A percentile compares a stretch with the other conserved stretches of the same genome.
phyloP scores from a whole-genome alignment of 2,888 invertebrate species.

The Diarsia dahlii region DNA sequence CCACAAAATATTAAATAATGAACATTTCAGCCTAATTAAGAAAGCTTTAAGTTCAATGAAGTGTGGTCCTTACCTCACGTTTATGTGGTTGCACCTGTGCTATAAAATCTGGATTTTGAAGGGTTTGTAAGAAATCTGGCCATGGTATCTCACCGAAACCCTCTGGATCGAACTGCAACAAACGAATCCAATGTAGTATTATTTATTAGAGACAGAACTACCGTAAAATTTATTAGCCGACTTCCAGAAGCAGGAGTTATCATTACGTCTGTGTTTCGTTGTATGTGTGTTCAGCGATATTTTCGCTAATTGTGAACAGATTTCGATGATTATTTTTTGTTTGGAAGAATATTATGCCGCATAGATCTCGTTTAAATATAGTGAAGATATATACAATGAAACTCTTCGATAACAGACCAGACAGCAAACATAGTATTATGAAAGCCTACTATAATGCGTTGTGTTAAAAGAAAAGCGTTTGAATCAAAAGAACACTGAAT shows the following conservation, averaged over 20 bases:
- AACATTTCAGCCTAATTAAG: too few relatives aligned
- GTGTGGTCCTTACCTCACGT: slow-evolving; percentile 90
- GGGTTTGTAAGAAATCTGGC: slow-evolving; percentile 94
- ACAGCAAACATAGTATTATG: too few relatives aligned
- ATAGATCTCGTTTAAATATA: background rate
- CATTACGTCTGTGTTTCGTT: too few relatives aligned
- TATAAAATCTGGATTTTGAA: slow-evolving; percentile 94
- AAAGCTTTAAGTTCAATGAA: background rate
- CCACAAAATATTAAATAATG: background rate
- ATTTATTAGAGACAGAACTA: too few relatives aligned
- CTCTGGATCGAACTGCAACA: slow-evolving; percentile 96
- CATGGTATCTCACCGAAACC: slow-evolving; percentile 98
- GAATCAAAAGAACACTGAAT: too few relatives aligned
- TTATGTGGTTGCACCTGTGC: slow-evolving; percentile 94
- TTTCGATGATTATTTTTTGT: background rate
- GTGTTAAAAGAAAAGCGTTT: too few relatives aligned
- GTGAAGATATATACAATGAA: background rate
- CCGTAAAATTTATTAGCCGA: too few relatives aligned
- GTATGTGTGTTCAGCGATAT: background rate
- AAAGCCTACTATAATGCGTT: too few relatives aligned
- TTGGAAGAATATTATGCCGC: background rate
- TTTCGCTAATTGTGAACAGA: background rate
- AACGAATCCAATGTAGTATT: slow-evolving; percentile 25
- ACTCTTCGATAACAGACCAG: too few relatives aligned
- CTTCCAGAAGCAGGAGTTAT: too few relatives aligned